Evolutionary conservation across 2,113 vertebrate genomes (phyloP).

Genomic region (Myodes glareolus): DNA sequence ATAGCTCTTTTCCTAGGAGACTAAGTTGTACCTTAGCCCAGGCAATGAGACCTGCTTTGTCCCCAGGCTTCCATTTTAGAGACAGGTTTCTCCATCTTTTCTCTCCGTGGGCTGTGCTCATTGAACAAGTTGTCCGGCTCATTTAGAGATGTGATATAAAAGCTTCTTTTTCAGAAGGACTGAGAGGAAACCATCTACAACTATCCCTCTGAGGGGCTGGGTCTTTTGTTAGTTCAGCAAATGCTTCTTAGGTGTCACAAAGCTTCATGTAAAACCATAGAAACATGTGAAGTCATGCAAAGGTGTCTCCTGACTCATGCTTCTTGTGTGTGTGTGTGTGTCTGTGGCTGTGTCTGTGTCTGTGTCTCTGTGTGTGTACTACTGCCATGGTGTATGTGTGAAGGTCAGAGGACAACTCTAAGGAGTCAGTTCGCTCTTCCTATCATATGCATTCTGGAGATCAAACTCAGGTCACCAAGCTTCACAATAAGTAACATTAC

Average conservation of each 20-base stretch:
- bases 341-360: not conserved
- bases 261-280: not conserved
- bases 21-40: not conserved
- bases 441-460: too few relatives aligned
- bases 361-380: not conserved
- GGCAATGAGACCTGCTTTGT: not conserved
- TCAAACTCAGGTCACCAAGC: not conserved
- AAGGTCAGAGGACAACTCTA: not conserved
- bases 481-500: too few relatives aligned
- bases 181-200: not conserved
- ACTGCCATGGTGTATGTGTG: not conserved
- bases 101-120: fast-evolving
- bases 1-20: not conserved
- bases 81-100: not conserved
- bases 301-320: not conserved
- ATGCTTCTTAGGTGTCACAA: not conserved
- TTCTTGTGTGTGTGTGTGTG: not conserved
- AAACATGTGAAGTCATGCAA: not conserved
- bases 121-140: not conserved
- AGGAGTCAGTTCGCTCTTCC: not conserved
- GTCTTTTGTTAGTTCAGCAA: not conserved
- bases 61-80: not conserved
- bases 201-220: not conserved
- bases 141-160: not conserved
- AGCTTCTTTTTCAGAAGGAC: not conserved